Evolutionary conservation across 1,140 invertebrate species (phyloP), one percentile per base, ranked within the genome.

Genomic region (Dermatophagoides farinae): DNA sequence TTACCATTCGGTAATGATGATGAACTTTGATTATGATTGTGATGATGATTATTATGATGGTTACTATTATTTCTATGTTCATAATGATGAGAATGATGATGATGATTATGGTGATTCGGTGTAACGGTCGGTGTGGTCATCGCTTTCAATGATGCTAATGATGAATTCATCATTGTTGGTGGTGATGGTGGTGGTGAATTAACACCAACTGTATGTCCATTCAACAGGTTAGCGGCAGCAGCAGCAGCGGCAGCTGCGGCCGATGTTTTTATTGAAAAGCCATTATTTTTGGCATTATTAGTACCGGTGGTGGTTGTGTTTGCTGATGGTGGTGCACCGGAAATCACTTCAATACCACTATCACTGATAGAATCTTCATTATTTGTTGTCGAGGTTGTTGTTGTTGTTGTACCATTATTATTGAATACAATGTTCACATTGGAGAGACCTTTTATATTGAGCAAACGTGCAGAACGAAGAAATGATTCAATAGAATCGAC

Each of bases 401-500:
- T 55, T n/a, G 25, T 40, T 39, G 53, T 14, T 6, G 31, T 41
- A 25, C 25, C 18, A 46, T 41, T 49, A 39, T 61, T 55, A 46
- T 61, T 61, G 37, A 46, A 61, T 11, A 61, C 60, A 22, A 61
- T 31, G 10, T 61, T 61, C 4, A 61, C 44, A 23, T 61, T 61
- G 6, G 60, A 60, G 23, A 61, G 22, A 25, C 60, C 60, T 40
- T 61, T 61, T 18, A 61, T 61, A 25, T 61, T 41, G 20, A 61
- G 60, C 37, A 39, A 63, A 14, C 52, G 31, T 14, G 60, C 60
- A 1, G 58, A 61, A n/a, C n/a, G 12, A 2, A 61, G 37, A 31
- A 61, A 61, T 20, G 60, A 61, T 25, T 61, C 60, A 58, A 61
- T 55, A 1, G 60, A 31, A 20, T 55, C 60, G 5, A 41, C 23